phyloP scores from a whole-genome alignment of 2,888 invertebrate species.

The Clitarchus hookeri region DNA sequence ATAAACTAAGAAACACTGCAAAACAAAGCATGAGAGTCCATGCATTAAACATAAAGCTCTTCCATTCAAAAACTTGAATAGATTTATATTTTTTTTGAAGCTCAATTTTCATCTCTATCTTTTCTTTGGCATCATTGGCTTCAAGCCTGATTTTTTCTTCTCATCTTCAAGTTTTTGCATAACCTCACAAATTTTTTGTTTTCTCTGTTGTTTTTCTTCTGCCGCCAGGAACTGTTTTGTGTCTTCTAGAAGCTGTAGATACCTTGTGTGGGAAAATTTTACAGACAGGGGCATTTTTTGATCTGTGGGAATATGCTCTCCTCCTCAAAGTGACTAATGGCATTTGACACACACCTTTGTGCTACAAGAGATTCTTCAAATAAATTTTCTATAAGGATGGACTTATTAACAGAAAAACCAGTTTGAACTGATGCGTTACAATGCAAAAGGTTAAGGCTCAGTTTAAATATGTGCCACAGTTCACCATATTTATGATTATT shows the following conservation, averaged over 20 bases:
- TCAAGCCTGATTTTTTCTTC: background rate
- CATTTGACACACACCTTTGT: background rate
- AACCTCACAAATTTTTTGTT: background rate
- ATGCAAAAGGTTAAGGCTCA: slow-evolving; percentile 10
- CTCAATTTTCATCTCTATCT: background rate
- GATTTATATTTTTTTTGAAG: background rate
- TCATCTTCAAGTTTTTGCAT: background rate
- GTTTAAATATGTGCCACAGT: slow-evolving; percentile 16
- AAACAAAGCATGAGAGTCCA: too few species aligned
- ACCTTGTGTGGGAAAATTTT: background rate
- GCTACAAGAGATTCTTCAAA: background rate
- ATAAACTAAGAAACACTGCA: too few species aligned
- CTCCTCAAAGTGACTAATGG: background rate
- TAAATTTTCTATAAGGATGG: slow-evolving; percentile 6
- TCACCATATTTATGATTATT: slow-evolving; percentile 1
- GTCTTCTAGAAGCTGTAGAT: background rate
- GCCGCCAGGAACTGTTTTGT: background rate
- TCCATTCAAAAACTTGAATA: too few species aligned
- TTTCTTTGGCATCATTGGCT: background rate
- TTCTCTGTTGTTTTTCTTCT: background rate
- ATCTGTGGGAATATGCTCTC: background rate
- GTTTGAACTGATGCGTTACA: slow-evolving; percentile 3
- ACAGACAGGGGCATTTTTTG: background rate
- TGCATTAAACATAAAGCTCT: too few species aligned
- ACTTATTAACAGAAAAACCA: background rate